Evolutionary conservation across 2,797 vertebrate genomes (phyloP).

Genomic region (Sebastes aleutianus): DNA sequence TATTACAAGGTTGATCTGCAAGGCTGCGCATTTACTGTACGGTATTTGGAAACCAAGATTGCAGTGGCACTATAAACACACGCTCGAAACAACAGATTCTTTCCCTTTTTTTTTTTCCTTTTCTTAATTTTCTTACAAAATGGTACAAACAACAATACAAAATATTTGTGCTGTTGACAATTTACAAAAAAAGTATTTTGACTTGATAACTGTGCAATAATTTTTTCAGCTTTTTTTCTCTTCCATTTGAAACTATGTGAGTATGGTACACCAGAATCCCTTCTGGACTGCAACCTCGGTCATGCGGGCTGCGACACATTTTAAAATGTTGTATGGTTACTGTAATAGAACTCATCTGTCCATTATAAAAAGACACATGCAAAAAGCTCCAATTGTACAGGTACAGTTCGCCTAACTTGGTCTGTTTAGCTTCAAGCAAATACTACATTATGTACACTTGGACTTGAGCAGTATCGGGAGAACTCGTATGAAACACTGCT

Average conservation of each 20-base stretch:
- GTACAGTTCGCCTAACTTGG: constrained; percentile 73
- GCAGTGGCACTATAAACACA: constrained; percentile 92
- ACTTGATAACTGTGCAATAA: constrained; percentile 82
- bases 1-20: constrained; percentile 88
- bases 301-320: constrained; percentile 88
- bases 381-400: constrained; percentile 84
- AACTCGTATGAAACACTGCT: constrained; percentile 48
- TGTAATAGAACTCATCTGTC: constrained; percentile 82
- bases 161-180: constrained; percentile 98
- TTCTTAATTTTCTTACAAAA: constrained; percentile 91
- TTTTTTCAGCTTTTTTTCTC: constrained; percentile 67
- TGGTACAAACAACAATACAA: constrained; percentile 99
- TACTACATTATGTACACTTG: constrained; percentile 84
- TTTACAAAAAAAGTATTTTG: constrained; percentile 91
- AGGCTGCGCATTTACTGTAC: constrained; percentile 85
- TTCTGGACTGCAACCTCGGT: constrained; percentile 84
- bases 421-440: constrained; percentile 82
- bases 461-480: constrained; percentile 59
- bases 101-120: constrained; percentile 67
- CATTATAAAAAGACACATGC: constrained; percentile 92
- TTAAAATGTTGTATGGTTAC: constrained; percentile 78
- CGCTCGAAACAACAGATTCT: constrained; percentile 86
- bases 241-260: constrained; percentile 75
- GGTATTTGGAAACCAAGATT: constrained; percentile 86
- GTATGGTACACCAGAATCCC: constrained; percentile 79